Evolutionary conservation across 2,888 invertebrate species (phyloP).

Genomic region (Acanthococcus lagerstroemiae): DNA sequence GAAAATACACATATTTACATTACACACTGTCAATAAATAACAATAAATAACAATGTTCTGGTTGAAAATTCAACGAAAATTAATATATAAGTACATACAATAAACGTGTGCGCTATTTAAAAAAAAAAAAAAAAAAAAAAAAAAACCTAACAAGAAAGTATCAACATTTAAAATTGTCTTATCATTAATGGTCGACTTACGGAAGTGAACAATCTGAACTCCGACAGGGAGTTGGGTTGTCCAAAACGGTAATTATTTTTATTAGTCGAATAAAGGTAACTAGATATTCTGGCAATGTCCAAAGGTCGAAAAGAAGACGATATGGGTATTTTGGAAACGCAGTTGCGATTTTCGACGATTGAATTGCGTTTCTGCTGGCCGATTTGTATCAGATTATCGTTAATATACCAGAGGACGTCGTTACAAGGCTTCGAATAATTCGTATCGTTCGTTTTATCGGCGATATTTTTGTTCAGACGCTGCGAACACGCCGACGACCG

Average conservation of each 20-base stretch:
- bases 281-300: conserved; percentile 12
- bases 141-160: background rate
- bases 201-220: conserved; percentile 5
- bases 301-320: conserved; percentile 10
- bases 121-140: background rate
- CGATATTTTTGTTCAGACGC: background rate
- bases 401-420: conserved; percentile 3
- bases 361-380: background rate
- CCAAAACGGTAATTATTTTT: background rate
- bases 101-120: background rate
- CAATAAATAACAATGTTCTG: too few species aligned
- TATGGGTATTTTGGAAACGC: background rate
- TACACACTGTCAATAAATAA: too few species aligned
- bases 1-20: too few species aligned
- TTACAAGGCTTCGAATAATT: background rate
- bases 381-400: background rate
- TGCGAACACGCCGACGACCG: background rate
- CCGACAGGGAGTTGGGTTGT: too few species aligned
- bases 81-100: too few species aligned
- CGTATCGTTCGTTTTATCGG: background rate
- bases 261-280: background rate
- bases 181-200: conserved; percentile 1
- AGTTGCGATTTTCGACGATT: too few species aligned
- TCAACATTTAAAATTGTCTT: background rate
- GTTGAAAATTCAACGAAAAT: too few species aligned